Percentiles rank a stretch among this genome's conserved stretches.
phyloP scores from a whole-genome alignment of 2,888 invertebrate genomes.

The Agrotis exclamationis region DNA sequence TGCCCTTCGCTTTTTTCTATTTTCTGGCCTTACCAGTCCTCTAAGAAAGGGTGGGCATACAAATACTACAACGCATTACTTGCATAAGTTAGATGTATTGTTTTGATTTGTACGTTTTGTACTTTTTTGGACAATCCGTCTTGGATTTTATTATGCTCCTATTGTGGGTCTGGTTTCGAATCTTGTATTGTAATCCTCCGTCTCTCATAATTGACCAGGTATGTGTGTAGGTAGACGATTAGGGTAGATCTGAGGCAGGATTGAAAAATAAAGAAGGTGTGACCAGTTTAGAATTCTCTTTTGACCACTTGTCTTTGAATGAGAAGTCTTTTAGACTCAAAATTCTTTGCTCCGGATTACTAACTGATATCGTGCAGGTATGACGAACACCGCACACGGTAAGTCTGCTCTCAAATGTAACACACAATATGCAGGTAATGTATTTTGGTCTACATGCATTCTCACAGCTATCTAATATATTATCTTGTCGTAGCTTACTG shows the following conservation, averaged over 20 bases:
- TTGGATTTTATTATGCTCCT: slow-evolving; percentile 60
- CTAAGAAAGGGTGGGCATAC: slow-evolving; percentile 74
- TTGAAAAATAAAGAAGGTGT: slow-evolving; percentile 31
- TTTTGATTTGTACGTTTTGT: slow-evolving; percentile 66
- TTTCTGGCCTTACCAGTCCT: slow-evolving; percentile 70
- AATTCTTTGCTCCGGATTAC: not conserved
- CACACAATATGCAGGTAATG: slow-evolving; percentile 4
- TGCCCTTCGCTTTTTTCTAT: slow-evolving; percentile 69
- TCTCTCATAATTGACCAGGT: slow-evolving; percentile 57
- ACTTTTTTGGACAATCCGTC: slow-evolving; percentile 62
- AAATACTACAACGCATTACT: slow-evolving; percentile 71
- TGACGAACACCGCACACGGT: not conserved
- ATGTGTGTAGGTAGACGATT: slow-evolving; percentile 57
- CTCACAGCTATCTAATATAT: not conserved
- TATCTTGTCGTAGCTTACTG: not conserved
- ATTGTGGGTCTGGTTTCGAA: slow-evolving; percentile 56
- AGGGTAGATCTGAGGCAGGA: slow-evolving; percentile 34
- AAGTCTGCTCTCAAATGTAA: slow-evolving; percentile 8
- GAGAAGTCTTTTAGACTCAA: not conserved
- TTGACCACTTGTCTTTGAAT: slow-evolving; percentile 11
- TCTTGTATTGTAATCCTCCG: slow-evolving; percentile 53
- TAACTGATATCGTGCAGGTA: not conserved
- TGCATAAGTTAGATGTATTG: slow-evolving; percentile 69
- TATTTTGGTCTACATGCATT: not conserved
- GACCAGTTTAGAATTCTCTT: slow-evolving; percentile 44